These are phyloP conservation scores for Penaeus vannamei DNA, from an alignment of 1,140 invertebrate genomes.

Conservation along the genomic window DNA sequence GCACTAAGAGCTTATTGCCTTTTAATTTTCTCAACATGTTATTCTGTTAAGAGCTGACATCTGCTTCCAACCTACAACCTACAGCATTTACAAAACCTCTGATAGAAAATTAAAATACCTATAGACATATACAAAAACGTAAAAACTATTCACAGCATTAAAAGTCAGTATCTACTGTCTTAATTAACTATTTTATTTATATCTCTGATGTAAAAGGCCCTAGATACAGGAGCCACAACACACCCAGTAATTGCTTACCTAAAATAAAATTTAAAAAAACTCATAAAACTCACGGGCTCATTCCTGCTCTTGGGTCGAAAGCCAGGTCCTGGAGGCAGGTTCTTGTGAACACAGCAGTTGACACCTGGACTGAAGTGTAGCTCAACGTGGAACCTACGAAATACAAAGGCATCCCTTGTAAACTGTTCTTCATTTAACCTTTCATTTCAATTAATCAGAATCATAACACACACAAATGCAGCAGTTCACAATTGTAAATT, in stretches of 20 bases:
- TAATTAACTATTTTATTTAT: no score
- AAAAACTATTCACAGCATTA: no score
- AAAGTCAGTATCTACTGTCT: no score
- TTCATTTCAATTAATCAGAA: not conserved
- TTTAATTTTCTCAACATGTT: not conserved
- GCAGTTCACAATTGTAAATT: slow-evolving; percentile 9
- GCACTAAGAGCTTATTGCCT: no score
- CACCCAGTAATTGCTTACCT: no score
- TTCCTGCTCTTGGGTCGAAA: slow-evolving; percentile 90
- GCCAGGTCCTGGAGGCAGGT: slow-evolving; percentile 91
- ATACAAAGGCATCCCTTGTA: slow-evolving; percentile 32
- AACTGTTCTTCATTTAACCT: not conserved
- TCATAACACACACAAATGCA: slow-evolving; percentile 27
- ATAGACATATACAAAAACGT: no score
- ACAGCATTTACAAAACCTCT: no score
- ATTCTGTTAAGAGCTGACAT: not conserved
- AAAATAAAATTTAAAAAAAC: not conserved
- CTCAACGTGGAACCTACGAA: slow-evolving; percentile 90
- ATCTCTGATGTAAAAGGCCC: no score
- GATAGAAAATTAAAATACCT: no score
- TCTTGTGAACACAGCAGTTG: slow-evolving; percentile 95
- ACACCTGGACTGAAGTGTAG: slow-evolving; percentile 98
- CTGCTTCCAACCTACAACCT: no score
- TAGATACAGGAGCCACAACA: no score
- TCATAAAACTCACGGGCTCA: slow-evolving; percentile 75